Conservation (phyloP, 1,140 invertebrate species). For the Fopius arisanus region DNA sequence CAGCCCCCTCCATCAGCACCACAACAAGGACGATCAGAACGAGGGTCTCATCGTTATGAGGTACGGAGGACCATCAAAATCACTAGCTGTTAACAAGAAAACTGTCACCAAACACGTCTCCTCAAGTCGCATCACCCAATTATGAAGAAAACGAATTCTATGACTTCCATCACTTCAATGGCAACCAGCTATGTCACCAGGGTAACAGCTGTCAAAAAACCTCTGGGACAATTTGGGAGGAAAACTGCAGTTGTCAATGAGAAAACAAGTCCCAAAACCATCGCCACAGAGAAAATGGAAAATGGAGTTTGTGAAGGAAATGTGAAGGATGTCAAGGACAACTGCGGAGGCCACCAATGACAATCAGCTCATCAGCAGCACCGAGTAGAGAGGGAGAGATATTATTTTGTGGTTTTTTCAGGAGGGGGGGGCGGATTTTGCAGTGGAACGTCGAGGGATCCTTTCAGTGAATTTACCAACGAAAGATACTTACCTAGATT, state of each 20-base stretch:
- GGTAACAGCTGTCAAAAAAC: conserved; percentile 33
- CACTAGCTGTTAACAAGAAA: conserved; percentile 67
- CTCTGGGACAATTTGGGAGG: conserved; percentile 50
- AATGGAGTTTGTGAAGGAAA: conserved; percentile 52
- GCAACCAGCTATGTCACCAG: conserved; percentile 40
- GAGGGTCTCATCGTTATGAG: conserved; percentile 38
- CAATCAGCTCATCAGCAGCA: conserved; percentile 58
- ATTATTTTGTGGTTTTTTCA: too few species aligned
- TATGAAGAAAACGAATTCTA: conserved; percentile 32
- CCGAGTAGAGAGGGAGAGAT: too few species aligned
- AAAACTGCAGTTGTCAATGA: conserved; percentile 59
- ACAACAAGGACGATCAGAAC: conserved; percentile 31
- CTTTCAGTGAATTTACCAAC: too few species aligned
- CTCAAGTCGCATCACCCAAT: conserved; percentile 54
- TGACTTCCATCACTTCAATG: conserved; percentile 38
- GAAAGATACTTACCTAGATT: too few species aligned
- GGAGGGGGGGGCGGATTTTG: too few species aligned
- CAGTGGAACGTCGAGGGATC: too few species aligned
- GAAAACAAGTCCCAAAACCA: conserved; percentile 3
- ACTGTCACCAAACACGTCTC: conserved; percentile 69
- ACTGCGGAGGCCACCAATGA: conserved; percentile 52
- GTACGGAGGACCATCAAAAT: conserved; percentile 39
- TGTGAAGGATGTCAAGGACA: conserved; percentile 33
- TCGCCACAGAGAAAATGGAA: conserved; percentile 44
- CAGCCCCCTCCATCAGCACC: conserved; percentile 41